Evolutionary conservation across 2,797 vertebrate genomes (phyloP).

Genomic region (Potorous gilbertii): DNA sequence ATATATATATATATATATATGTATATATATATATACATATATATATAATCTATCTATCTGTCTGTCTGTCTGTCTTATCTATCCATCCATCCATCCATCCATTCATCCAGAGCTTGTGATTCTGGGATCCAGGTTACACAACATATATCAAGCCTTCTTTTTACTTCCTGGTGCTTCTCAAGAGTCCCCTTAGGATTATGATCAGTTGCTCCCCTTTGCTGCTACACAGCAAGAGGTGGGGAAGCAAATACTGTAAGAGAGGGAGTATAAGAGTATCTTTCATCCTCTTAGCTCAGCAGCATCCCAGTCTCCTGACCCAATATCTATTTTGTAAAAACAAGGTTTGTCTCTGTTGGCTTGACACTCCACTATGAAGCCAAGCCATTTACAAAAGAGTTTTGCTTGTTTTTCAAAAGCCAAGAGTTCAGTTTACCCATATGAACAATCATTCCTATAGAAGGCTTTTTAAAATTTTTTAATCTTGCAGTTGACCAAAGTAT

Average conservation of each 20-base stretch:
- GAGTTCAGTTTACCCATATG: background rate
- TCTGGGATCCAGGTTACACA: background rate
- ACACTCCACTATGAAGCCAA: rapidly evolving
- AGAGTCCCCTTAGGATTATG: background rate
- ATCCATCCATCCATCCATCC: background rate
- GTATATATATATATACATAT: background rate
- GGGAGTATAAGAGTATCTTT: background rate
- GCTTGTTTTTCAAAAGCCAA: background rate
- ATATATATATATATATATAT: no score
- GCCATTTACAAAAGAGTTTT: background rate
- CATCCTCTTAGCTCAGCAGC: background rate
- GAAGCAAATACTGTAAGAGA: background rate
- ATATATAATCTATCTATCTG: background rate
- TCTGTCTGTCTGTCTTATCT: background rate
- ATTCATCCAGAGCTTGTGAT: background rate
- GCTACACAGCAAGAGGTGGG: background rate
- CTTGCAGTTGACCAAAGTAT: background rate
- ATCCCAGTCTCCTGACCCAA: background rate
- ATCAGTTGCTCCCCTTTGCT: background rate
- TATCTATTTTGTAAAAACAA: background rate
- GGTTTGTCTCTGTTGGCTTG: background rate
- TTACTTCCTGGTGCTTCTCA: background rate
- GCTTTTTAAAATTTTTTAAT: background rate
- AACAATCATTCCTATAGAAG: background rate
- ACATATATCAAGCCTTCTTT: background rate